These are phyloP conservation scores for Globodera rostochiensis DNA, from an alignment of 1,140 invertebrate genomes.

Conservation along the genomic window DNA sequence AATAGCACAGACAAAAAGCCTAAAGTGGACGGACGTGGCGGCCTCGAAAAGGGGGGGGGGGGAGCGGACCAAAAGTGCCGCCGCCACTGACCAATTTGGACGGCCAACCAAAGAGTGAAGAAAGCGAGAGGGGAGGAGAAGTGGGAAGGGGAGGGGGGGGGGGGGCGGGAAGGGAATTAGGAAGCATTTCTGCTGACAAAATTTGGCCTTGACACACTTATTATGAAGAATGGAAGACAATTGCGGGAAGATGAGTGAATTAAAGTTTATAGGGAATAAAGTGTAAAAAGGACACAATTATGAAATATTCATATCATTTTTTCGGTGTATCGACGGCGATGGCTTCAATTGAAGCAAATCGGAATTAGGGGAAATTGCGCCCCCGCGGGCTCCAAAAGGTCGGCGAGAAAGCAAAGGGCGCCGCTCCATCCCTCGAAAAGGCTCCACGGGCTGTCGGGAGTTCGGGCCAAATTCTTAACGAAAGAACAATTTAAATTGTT, in stretches of 20 bases:
- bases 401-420: constrained; percentile 79
- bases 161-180: too few species aligned
- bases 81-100: neutral
- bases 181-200: constrained; percentile 66
- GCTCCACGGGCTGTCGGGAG: constrained; percentile 80
- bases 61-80: neutral
- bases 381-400: constrained; percentile 76
- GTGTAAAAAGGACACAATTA: too few species aligned
- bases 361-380: constrained; percentile 81
- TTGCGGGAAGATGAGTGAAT: neutral
- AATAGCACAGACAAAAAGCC: neutral
- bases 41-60: too few species aligned
- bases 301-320: too few species aligned
- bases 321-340: too few species aligned
- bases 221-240: neutral
- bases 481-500: neutral
- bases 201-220: neutral
- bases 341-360: constrained; percentile 30
- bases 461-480: constrained; percentile 65
- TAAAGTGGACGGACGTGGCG: too few species aligned
- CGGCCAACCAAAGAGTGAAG: neutral
- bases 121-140: neutral
- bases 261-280: too few species aligned
- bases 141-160: neutral
- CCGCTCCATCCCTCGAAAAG: constrained; percentile 84